Evolutionary conservation across 2,797 vertebrate species (phyloP).

Genomic region (Anolis apletophallus): DNA sequence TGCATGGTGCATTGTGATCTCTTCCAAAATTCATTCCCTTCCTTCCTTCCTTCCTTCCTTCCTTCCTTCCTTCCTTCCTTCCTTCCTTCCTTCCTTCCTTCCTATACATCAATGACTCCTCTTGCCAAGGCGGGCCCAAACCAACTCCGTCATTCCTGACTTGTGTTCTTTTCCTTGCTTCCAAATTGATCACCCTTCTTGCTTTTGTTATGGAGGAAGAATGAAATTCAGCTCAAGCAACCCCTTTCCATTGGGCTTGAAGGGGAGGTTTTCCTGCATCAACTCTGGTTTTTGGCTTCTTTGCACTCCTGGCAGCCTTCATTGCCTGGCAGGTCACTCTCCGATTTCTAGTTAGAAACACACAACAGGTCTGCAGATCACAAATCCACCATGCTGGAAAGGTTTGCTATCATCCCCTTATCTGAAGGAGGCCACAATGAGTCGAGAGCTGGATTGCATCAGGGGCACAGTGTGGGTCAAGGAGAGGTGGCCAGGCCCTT

Average conservation of each 20-base stretch:
- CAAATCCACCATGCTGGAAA: too few relatives aligned
- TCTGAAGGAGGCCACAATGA: too few relatives aligned
- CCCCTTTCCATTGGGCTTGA: background rate
- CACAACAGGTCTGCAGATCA: too few relatives aligned
- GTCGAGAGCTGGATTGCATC: background rate
- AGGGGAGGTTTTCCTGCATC: background rate
- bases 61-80: too few relatives aligned
- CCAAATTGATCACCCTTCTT: background rate
- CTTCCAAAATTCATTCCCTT: too few relatives aligned
- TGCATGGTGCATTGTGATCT: too few relatives aligned
- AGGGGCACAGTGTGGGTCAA: too few relatives aligned
- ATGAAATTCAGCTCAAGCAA: background rate
- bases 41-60: too few relatives aligned
- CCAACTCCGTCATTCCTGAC: background rate
- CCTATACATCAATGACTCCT: background rate
- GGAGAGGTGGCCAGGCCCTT: background rate
- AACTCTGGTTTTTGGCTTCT: background rate
- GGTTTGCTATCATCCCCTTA: background rate
- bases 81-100: too few relatives aligned
- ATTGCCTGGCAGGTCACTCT: background rate
- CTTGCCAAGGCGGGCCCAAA: background rate
- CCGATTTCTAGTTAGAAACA: background rate
- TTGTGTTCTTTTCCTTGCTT: background rate
- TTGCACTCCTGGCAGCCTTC: too few relatives aligned
- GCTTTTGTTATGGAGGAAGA: background rate